Evolutionary conservation across 2,888 invertebrate genomes (phyloP).

Genomic region (Apeira syringaria): DNA sequence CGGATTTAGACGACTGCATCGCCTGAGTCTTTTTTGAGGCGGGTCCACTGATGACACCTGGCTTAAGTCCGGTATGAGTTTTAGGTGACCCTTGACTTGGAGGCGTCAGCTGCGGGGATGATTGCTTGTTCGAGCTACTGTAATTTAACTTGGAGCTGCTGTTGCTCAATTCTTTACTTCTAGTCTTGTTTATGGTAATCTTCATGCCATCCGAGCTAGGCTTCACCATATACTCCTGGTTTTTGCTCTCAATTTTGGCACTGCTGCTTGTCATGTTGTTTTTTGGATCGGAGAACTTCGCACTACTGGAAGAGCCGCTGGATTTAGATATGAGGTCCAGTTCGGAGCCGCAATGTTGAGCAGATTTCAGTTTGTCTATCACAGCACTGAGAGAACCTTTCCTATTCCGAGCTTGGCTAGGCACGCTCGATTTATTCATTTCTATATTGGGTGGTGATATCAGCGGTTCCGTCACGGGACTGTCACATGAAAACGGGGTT

Average conservation of each 20-base stretch:
- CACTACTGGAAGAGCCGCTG: constrained; percentile 65
- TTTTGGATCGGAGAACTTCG: constrained; percentile 75
- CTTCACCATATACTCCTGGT: constrained; percentile 95
- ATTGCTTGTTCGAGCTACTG: constrained; percentile 69
- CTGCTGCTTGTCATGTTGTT: constrained; percentile 64
- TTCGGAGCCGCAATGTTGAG: constrained; percentile 86
- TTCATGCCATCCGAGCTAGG: constrained; percentile 95
- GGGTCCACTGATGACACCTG: constrained; percentile 93
- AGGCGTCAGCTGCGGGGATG: constrained; percentile 72
- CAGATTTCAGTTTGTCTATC: constrained; percentile 93
- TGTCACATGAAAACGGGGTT: constrained; percentile 79
- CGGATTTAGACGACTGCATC: constrained; percentile 78
- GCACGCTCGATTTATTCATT: constrained; percentile 83
- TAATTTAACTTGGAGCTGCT: constrained; percentile 72
- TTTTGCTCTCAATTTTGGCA: constrained; percentile 81
- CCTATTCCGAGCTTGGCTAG: constrained; percentile 85
- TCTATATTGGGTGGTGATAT: constrained; percentile 82
- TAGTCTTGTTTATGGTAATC: constrained; percentile 95
- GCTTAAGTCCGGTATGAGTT: constrained; percentile 92
- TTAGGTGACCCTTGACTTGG: constrained; percentile 88
- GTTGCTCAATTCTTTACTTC: constrained; percentile 86
- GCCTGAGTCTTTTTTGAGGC: constrained; percentile 92
- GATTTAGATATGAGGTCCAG: constrained; percentile 75
- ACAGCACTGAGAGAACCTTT: constrained; percentile 92
- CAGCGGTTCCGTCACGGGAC: constrained; percentile 67